Conservation (phyloP, 2,888 invertebrate species). For the Spicauda simplicius region DNA sequence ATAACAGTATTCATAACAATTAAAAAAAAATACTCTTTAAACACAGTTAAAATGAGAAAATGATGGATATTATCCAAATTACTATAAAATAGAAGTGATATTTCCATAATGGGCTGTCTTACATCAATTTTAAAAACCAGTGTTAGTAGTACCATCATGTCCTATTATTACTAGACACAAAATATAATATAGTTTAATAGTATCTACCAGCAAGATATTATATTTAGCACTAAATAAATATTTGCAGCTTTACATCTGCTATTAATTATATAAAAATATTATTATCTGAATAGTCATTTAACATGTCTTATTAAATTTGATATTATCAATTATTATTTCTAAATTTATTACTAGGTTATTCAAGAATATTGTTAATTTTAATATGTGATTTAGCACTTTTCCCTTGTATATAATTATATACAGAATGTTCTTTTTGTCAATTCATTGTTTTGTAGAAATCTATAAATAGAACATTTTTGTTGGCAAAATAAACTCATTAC, state of each 20-base stretch:
- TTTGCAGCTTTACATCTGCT: too few relatives aligned
- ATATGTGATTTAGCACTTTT: background rate
- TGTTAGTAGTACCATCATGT: slow-evolving; percentile 47
- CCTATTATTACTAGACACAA: background rate
- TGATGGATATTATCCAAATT: too few relatives aligned
- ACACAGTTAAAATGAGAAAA: background rate
- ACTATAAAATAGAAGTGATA: background rate
- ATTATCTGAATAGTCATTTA: too few relatives aligned
- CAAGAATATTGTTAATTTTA: too few relatives aligned
- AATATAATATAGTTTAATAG: background rate
- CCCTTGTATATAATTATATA: background rate
- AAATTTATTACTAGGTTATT: too few relatives aligned
- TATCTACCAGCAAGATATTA: too few relatives aligned
- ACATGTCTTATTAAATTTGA: too few relatives aligned
- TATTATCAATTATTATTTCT: too few relatives aligned
- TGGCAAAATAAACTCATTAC: slow-evolving; percentile 14
- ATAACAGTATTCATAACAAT: background rate
- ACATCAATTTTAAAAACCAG: slow-evolving; percentile 50
- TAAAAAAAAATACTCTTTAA: background rate
- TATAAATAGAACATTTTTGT: slow-evolving; percentile 11
- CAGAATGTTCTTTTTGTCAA: background rate
- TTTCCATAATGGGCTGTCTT: slow-evolving; percentile 49
- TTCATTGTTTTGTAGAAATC: slow-evolving; percentile 18
- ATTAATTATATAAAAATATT: too few relatives aligned
- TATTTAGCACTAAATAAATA: too few relatives aligned